Evolutionary conservation across 2,797 vertebrate genomes (phyloP), one percentile per base, ranked within the genome.

Genomic region (Cheirogaleus major): DNA sequence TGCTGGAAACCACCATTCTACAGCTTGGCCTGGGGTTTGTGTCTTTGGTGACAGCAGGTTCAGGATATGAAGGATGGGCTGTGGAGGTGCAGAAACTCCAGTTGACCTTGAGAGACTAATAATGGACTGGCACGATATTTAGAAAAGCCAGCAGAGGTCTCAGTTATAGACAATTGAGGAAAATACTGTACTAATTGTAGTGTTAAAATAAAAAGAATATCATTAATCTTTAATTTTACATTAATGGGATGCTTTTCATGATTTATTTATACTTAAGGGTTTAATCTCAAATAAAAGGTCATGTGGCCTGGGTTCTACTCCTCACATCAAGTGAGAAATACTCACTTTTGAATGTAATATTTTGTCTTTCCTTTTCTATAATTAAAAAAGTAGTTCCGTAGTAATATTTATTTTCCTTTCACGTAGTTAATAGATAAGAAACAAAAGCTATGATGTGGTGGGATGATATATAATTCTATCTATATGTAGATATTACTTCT

Each of bases 1-100:
- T 97, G 97, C 98, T 98, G 98, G 97, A 98, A 97, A 97, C 94
- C 96, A 89, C 59, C 87, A 91, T 97, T 93, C 82, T 76, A 70
- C 92, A 97, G 96, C 89, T 97, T 96, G 95, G 97, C 96, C 63
- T 87, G 79, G 88, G 78, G 61, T 65, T 11, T 92, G 83, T 59
- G 96, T 57, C 93, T 98, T 97, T 98, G 96, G 97, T 89, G 94
- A 92, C 88, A 98, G 94, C 91, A 91, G 97, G 96, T 85, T 97
- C 94, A 50, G 63, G 50, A 63, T 48, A 35, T 75, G 75, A 92
- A 92, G 86, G 30, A 73, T 48, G 32, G 17, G 38, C 38, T 27
- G 0, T 22, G 22, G 38, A 90, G 75, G 20, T 35, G 11, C 41
- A 91, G 48, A 82, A 82, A 45, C 8, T 17, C 43, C 57, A 23